A percentile compares a stretch with the other conserved stretches of the same genome.
Conservation (phyloP, 2,888 invertebrate genomes). For the Heteropelma amictum region DNA sequence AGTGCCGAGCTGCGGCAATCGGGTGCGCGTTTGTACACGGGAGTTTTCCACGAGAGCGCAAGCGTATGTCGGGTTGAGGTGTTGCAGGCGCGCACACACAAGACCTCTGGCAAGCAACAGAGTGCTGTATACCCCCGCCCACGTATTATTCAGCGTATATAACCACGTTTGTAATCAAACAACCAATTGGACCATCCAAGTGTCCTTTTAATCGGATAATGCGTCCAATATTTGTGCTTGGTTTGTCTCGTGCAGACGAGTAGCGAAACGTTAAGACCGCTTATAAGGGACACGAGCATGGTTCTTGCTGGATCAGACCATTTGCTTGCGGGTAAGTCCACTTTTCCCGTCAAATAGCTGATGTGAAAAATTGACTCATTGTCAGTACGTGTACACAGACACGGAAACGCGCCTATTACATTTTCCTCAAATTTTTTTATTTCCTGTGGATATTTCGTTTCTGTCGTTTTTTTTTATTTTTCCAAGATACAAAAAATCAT, state of each 20-base stretch:
- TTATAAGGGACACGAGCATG: slow-evolving; percentile 73
- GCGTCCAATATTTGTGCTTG: slow-evolving; percentile 65
- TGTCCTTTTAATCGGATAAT: slow-evolving; percentile 65
- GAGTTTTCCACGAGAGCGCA: slow-evolving; percentile 44
- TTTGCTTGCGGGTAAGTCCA: slow-evolving; percentile 78
- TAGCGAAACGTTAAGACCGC: slow-evolving; percentile 59
- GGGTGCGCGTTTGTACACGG: slow-evolving; percentile 43
- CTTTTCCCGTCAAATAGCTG: slow-evolving; percentile 58
- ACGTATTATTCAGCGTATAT: slow-evolving; percentile 73
- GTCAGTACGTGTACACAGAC: too few species aligned
- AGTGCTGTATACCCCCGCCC: slow-evolving; percentile 75
- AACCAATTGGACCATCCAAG: slow-evolving; percentile 57
- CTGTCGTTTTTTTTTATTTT: too few species aligned
- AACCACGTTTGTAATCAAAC: slow-evolving; percentile 72
- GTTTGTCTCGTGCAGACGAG: slow-evolving; percentile 61
- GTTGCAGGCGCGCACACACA: slow-evolving; percentile 70
- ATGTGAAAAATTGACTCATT: background rate
- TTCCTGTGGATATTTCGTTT: background rate
- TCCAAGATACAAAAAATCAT: too few species aligned
- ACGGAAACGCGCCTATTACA: too few species aligned
- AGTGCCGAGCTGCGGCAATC: slow-evolving; percentile 45
- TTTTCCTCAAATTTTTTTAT: background rate
- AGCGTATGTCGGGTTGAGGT: slow-evolving; percentile 60
- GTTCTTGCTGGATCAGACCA: slow-evolving; percentile 77
- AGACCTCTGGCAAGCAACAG: slow-evolving; percentile 71